Evolutionary conservation across 2,888 invertebrate species (phyloP).

Genomic region (Silvanus unidentatus): DNA sequence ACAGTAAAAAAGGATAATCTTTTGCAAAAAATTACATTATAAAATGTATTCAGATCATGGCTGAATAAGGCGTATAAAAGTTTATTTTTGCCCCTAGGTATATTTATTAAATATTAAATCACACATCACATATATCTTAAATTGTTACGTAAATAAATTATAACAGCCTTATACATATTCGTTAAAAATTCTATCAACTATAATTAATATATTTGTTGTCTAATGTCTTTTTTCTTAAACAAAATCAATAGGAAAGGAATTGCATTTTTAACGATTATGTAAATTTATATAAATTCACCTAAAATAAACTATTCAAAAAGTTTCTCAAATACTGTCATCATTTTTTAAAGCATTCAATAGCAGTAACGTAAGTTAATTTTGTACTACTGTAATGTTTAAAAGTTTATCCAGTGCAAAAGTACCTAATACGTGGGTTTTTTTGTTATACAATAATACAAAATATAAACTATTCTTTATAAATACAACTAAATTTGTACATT

Average conservation of each 20-base stretch:
- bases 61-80: slow-evolving; percentile 8
- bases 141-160: too few species aligned
- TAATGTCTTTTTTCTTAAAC: too few species aligned
- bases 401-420: too few species aligned
- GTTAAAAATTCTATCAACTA: too few species aligned
- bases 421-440: too few species aligned
- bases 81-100: neutral
- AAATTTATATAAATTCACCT: neutral
- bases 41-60: slow-evolving; percentile 19
- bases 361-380: slow-evolving; percentile 18
- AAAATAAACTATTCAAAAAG: neutral
- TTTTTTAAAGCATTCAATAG: slow-evolving; percentile 1
- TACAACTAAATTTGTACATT: too few species aligned
- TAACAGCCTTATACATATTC: too few species aligned
- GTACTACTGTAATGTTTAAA: slow-evolving; percentile 25
- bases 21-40: slow-evolving; percentile 15
- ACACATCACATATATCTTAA: slow-evolving; percentile 26
- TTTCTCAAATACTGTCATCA: neutral
- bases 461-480: slow-evolving; percentile 6
- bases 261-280: slow-evolving; percentile 1
- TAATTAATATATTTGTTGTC: too few species aligned
- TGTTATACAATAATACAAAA: slow-evolving; percentile 30
- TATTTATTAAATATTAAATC: slow-evolving; percentile 15
- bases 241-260: too few species aligned
- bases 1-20: slow-evolving; percentile 32